Conservation (phyloP, 2,888 invertebrate species). For the Lymantria dispar region DNA sequence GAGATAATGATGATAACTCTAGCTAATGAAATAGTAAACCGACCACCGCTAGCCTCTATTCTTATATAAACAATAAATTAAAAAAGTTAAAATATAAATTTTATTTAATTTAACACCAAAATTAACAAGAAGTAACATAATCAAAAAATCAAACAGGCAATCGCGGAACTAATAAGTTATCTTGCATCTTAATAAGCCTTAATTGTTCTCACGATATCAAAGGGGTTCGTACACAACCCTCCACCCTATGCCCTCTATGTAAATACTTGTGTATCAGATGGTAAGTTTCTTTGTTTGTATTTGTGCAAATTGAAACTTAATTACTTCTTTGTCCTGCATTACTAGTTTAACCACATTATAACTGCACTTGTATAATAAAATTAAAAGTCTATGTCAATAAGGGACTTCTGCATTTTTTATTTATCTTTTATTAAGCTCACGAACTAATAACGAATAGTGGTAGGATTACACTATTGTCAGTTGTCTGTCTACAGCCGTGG, state of each 20-base stretch:
- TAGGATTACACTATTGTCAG: no score
- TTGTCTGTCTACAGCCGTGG: no score
- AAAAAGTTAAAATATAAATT: no score
- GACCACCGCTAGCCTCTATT: no score
- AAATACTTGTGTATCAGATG: conserved; percentile 33
- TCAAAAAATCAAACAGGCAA: conserved; percentile 9
- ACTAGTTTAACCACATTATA: conserved; percentile 16
- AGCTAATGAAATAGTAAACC: no score
- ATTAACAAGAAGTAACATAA: not conserved
- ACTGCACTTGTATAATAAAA: no score
- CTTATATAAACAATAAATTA: no score
- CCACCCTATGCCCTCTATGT: conserved; percentile 32
- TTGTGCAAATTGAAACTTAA: conserved; percentile 71
- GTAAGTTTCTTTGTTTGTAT: conserved; percentile 29
- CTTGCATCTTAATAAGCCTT: conserved; percentile 37
- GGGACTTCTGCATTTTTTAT: no score
- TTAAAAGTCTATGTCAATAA: no score
- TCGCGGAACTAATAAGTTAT: conserved; percentile 16
- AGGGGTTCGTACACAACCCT: conserved; percentile 10
- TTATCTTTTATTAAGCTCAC: no score
- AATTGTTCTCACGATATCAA: conserved; percentile 29
- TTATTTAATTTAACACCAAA: not conserved
- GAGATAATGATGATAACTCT: no score
- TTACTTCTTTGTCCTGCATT: conserved; percentile 45
- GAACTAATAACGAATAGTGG: no score